Percentiles rank a stretch among this genome's conserved stretches.
These are phyloP conservation scores for Linnaemya tessellans DNA, from an alignment of 2,888 invertebrate genomes.

Conservation along the genomic window DNA sequence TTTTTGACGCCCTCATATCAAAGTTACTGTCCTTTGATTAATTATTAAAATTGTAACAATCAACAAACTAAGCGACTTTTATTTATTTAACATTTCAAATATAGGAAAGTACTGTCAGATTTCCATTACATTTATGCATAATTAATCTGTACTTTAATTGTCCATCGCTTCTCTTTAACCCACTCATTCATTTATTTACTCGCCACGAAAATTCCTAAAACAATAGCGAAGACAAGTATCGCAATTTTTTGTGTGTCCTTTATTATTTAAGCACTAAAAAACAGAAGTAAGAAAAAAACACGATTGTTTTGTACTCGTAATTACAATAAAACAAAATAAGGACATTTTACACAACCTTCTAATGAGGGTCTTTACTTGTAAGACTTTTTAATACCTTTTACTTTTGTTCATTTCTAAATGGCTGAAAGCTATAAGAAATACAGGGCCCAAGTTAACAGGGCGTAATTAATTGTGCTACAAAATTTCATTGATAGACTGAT, in stretches of 20 bases:
- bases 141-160: neutral
- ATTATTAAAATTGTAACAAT: no score
- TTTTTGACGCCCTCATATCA: no score
- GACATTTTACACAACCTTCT: conserved; percentile 16
- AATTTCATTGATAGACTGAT: conserved; percentile 17
- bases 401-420: conserved; percentile 16
- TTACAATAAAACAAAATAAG: conserved; percentile 16
- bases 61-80: no score
- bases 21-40: no score
- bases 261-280: neutral
- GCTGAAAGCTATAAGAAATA: neutral
- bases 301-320: conserved; percentile 11
- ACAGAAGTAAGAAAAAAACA: conserved; percentile 10
- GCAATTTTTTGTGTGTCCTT: neutral
- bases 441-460: neutral
- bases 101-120: neutral
- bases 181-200: neutral
- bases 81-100: neutral
- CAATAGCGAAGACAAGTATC: neutral
- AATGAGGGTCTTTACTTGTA: conserved; percentile 27
- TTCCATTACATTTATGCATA: neutral
- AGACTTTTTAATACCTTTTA: conserved; percentile 6
- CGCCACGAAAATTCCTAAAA: neutral
- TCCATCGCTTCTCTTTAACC: neutral
- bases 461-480: conserved; percentile 48